Base-by-base conservation (phyloP, 2,888 invertebrate species). In the Drosophila formosana region DNA sequence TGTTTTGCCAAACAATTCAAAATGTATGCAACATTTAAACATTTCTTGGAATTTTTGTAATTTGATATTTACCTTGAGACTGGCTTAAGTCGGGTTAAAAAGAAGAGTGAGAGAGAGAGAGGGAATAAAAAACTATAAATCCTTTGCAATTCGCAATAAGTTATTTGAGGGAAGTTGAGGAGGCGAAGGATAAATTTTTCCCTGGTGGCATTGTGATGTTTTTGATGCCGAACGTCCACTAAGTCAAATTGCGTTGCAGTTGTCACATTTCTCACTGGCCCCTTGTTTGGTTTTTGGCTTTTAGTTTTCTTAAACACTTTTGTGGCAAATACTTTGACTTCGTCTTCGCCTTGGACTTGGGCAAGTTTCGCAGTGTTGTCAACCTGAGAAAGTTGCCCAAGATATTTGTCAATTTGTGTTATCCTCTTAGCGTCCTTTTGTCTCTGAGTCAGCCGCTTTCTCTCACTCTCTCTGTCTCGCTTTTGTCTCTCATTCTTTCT, bases 291-390 rank as follows among this genome's bases (percentile, higher is more conserved):
- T 53, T 56, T 64, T 60, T 79, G 69, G 70, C 66, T 75, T 82
- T 76, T 76, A 88, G 89, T 86, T 82, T 43, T 32, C 32, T 2
- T 2, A 6, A 41, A 82, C 82, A 89, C 87, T 88, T 83, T 86
- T 77, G 68, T 66, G 74, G 77, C 68, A 82, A 86, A 82, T 79
- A 82, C 80, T 86, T 85, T n/a, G n/a, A n/a, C n/a, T n/a, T 50
- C 46, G 26, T 7, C 28, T 47, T 18, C 4, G 50, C 32, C 18
- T 50, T 50, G 2, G 18, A 34, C 32, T 39, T 45, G n/a, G 9
- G 11, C 18, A 55, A 45, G 18, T 55, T 55, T 45, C 8, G 13
- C 5, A 25, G 25, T 32, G 18, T 26, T 26, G 75, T 49, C 69
- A 81, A 82, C 88, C 69, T 82, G 69, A 49, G 49, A 56, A 62